A percentile compares a stretch with the other conserved stretches of the same genome.
phyloP scores from a whole-genome alignment of 92 coral and sea anemone species.

The Ricordea florida region DNA sequence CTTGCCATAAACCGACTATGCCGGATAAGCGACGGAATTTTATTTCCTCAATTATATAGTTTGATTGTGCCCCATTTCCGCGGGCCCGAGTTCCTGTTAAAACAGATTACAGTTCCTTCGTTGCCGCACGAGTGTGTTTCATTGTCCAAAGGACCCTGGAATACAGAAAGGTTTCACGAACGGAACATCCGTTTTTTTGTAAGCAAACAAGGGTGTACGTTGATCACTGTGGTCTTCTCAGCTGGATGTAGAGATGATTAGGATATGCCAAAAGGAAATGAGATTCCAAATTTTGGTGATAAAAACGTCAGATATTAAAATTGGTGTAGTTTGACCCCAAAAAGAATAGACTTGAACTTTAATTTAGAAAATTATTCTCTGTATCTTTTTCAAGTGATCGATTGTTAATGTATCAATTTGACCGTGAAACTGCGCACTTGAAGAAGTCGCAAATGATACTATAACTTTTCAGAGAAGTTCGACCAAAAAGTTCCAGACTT shows the following conservation, averaged over 20 bases:
- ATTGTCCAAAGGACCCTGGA: background rate
- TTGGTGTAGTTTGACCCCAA: too few relatives aligned
- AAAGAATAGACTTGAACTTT: too few relatives aligned
- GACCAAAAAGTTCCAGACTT: too few relatives aligned
- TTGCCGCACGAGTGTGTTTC: background rate
- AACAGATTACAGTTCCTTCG: background rate
- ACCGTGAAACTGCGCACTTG: too few relatives aligned
- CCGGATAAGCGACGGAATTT: background rate
- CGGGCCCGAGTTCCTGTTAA: background rate
- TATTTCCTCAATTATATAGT: background rate
- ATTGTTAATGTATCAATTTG: too few relatives aligned
- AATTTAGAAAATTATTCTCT: too few relatives aligned
- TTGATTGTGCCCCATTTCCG: background rate
- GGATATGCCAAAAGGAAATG: slow-evolving; percentile 18
- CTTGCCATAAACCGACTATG: too few relatives aligned
- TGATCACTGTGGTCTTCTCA: background rate
- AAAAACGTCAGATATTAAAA: too few relatives aligned
- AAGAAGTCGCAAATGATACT: too few relatives aligned
- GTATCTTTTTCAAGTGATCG: too few relatives aligned
- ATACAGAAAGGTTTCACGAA: background rate
- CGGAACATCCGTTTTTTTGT: background rate
- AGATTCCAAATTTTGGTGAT: too few relatives aligned
- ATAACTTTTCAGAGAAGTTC: too few relatives aligned
- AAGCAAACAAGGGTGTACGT: background rate
- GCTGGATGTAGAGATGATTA: background rate